Evolutionary conservation across 2,113 vertebrate genomes (phyloP).

Genomic region (Girardinichthys multiradiatus): DNA sequence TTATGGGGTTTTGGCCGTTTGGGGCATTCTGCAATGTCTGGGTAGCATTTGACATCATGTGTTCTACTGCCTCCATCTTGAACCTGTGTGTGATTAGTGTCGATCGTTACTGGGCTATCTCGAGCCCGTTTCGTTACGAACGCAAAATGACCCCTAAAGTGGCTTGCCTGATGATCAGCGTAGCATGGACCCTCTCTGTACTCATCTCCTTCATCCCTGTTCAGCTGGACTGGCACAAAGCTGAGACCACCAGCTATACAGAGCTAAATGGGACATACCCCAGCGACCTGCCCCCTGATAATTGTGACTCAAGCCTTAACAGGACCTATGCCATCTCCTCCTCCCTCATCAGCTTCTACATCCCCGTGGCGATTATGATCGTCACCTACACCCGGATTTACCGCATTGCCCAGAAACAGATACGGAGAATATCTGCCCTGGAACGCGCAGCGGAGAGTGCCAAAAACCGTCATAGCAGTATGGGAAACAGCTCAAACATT

Average conservation of each 20-base stretch:
- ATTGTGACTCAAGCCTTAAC: conserved; percentile 96
- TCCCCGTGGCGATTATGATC: conserved; percentile 97
- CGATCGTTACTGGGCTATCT: conserved; percentile 98
- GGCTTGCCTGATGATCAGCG: conserved; percentile 93
- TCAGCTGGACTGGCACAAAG: conserved; percentile 98
- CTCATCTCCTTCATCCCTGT: conserved; percentile 98
- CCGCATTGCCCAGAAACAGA: conserved; percentile 96
- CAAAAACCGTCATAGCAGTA: conserved; percentile 91
- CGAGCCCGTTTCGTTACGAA: conserved; percentile 95
- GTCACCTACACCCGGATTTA: conserved; percentile 98
- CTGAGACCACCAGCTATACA: conserved; percentile 78
- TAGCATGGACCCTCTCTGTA: conserved; percentile 94
- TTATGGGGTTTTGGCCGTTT: conserved; percentile 96
- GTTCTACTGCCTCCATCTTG: conserved; percentile 96
- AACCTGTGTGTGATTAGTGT: conserved; percentile 98
- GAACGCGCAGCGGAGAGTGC: conserved; percentile 95
- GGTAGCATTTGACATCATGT: conserved; percentile 99
- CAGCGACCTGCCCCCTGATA: conserved; percentile 80
- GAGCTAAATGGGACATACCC: conserved; percentile 84
- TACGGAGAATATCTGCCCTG: conserved; percentile 93
- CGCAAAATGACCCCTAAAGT: conserved; percentile 98
- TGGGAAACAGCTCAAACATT: conserved; percentile 84
- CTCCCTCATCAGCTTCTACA: conserved; percentile 97
- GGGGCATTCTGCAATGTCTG: conserved; percentile 96
- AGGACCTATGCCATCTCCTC: conserved; percentile 98